These are phyloP conservation scores for Plusia festucae DNA, from an alignment of 2,888 invertebrate genomes.

Conservation along the genomic window DNA sequence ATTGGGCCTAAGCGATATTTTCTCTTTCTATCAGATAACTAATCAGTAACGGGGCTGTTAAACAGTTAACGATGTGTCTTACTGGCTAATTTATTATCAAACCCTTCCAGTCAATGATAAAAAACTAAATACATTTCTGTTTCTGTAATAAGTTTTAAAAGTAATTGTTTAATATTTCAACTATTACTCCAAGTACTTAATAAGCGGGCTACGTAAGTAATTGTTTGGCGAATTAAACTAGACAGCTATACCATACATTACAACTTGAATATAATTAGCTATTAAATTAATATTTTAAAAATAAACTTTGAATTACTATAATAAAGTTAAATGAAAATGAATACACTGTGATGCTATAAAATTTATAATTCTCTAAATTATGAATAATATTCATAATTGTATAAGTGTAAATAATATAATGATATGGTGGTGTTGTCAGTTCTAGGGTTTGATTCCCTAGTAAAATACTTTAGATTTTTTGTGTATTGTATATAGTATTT, in stretches of 20 bases:
- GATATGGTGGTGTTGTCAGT: conserved; percentile 51
- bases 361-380: conserved; percentile 64
- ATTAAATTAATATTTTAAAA: conserved; percentile 41
- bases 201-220: neutral
- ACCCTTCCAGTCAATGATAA: neutral
- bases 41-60: neutral
- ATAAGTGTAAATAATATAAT: conserved; percentile 52
- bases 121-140: no score
- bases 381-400: conserved; percentile 59
- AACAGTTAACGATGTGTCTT: conserved; percentile 3
- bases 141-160: no score
- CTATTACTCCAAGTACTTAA: neutral
- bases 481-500: conserved; percentile 61
- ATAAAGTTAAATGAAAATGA: conserved; percentile 66
- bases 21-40: conserved; percentile 7
- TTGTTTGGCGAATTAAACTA: neutral
- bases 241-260: conserved; percentile 17
- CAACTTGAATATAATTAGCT: conserved; percentile 41
- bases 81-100: neutral
- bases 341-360: conserved; percentile 88
- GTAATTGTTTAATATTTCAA: neutral
- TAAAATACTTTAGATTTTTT: conserved; percentile 62
- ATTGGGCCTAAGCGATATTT: conserved; percentile 8
- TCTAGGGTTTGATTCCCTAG: conserved; percentile 58
- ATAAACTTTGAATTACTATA: conserved; percentile 52